Evolutionary conservation across 2,797 vertebrate species (phyloP).

Genomic region (Eidolon dupreanum): DNA sequence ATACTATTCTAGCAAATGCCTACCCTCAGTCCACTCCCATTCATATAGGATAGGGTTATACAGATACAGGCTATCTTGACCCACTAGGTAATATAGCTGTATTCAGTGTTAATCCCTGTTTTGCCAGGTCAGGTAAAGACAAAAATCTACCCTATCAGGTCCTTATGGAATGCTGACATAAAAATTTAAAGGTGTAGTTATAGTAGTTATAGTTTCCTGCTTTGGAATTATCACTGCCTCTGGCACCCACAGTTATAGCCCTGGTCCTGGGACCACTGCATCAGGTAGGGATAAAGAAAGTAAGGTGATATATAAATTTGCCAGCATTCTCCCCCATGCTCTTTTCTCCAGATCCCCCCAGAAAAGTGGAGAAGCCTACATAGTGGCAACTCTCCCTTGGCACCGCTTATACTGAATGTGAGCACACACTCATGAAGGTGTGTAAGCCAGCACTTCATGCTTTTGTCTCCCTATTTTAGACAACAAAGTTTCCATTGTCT

Average conservation of each 20-base stretch:
- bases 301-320: neutral
- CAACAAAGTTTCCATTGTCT: neutral
- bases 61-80: neutral
- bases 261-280: neutral
- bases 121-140: neutral
- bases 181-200: neutral
- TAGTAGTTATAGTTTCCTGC: neutral
- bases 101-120: neutral
- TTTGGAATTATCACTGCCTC: neutral
- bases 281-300: neutral
- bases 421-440: neutral
- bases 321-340: neutral
- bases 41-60: too few relatives aligned
- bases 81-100: neutral
- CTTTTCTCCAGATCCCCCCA: neutral
- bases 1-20: neutral
- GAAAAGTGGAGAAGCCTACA: neutral
- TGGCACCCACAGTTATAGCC: neutral
- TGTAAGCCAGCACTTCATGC: neutral
- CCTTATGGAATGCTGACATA: neutral
- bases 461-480: neutral
- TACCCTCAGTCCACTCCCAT: neutral
- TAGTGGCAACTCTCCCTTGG: neutral
- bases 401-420: neutral
- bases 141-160: too few relatives aligned